Base-by-base conservation (phyloP, 2,113 vertebrate species). In the Istiophorus platypterus region DNA sequence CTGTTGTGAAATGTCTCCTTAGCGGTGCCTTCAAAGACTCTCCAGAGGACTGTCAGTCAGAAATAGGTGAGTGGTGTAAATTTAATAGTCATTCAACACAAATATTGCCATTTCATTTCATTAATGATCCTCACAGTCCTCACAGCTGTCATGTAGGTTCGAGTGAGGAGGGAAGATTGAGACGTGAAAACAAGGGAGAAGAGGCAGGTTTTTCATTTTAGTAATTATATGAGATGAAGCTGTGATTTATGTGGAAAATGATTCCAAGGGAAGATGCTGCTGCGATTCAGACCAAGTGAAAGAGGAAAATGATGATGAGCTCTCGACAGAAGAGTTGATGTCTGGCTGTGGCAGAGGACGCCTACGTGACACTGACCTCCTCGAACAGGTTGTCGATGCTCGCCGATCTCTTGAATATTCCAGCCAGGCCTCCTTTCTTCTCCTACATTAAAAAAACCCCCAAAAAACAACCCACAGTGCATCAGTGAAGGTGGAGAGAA, bases 351-450 rank as follows among this genome's bases (percentile, higher is more conserved):
- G 18, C 17, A 34, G 31, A 62, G 34, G 58, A 17, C 17, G 27
- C 31, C 27, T 34, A 1, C 14, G 41, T 13, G 15, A 82, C 18
- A 80, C 82, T 63, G 57, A 90, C 90, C 88, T 92, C 88, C 7
- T 92, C 90, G 12, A 91, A 81, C 61, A 90, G 54, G 81, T 86
- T 72, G 7, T 91, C 91, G 2, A 72, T 82, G 64, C 90, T 94
- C 13, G 58, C 17, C 0, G 89, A 91, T 80, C 88, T 84, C 88
- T 90, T 89, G 22, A 92, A 93, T 42, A 88, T 64, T 20, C 85
- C 83, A 0, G 74, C 81, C 49, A 89, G 78, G 27, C 82, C 85
- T 59, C 88, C 87, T 78, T 82, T 86, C 34, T 90, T 92, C 61
- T 87, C 85, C 92, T 93, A 1, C n/a, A n/a, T n/a, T n/a, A 34